Conservation (phyloP, 2,888 invertebrate species). For the Oscheius sp. region DNA sequence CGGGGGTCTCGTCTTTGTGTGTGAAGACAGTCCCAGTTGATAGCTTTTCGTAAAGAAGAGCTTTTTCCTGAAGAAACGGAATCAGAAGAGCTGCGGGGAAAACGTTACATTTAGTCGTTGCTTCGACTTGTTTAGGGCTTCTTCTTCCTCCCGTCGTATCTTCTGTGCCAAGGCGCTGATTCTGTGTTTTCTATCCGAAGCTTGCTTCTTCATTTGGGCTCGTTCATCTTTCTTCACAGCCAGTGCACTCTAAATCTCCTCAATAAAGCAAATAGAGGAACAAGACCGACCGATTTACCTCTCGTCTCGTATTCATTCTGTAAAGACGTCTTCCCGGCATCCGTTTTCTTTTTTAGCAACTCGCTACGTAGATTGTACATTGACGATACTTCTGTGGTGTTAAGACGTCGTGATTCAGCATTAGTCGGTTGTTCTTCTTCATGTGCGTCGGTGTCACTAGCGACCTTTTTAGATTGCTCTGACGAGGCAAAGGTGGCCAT, state of each 20-base stretch:
- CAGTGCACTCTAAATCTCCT: constrained; percentile 41
- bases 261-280: neutral
- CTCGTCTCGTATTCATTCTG: constrained; percentile 9
- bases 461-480: constrained; percentile 35
- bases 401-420: constrained; percentile 43
- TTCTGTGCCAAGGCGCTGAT: constrained; percentile 43
- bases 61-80: constrained; percentile 50
- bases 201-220: constrained; percentile 8
- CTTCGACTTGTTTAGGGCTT: constrained; percentile 28
- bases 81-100: neutral
- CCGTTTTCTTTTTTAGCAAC: constrained; percentile 35
- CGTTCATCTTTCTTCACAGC: constrained; percentile 43
- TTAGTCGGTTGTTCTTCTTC: constrained; percentile 34
- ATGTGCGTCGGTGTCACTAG: constrained; percentile 32
- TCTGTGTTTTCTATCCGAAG: constrained; percentile 40
- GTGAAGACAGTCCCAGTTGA: constrained; percentile 50
- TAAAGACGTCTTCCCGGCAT: neutral
- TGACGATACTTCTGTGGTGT: constrained; percentile 47
- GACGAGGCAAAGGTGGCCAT: constrained; percentile 55
- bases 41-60: constrained; percentile 61
- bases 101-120: constrained; percentile 31
- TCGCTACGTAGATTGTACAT: constrained; percentile 52
- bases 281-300: constrained; percentile 15
- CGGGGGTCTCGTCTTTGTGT: constrained; percentile 52
- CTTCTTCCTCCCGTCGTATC: constrained; percentile 57